Evolutionary conservation across 1,140 invertebrate genomes (phyloP), one percentile per base, ranked within the genome.

Genomic region (Chrysopa pallens): DNA sequence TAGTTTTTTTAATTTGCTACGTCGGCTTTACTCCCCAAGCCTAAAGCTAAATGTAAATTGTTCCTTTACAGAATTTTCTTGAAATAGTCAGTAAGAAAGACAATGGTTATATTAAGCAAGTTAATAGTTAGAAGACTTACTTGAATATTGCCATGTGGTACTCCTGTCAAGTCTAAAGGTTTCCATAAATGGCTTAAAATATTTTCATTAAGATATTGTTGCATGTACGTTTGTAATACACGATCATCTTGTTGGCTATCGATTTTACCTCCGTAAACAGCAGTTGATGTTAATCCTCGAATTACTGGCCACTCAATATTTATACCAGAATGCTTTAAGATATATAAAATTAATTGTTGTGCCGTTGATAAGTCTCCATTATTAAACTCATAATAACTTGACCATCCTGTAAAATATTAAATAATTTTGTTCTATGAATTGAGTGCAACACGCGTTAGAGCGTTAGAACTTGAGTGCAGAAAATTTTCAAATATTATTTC

Each of bases 361-460:
- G 81, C 84, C 5, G 84, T 81, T 42, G 76, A 69, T 0, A 94
- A 62, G 63, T 95, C 91, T 1, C 79, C 72, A 48, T 84, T 76
- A 31, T 77, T 85, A 63, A 93, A 94, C 53, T 94, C 89, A 60
- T 95, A 95, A 56, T 78, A 83, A 57, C 84, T 85, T 0, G 76
- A 79, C 85, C 86, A 90, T 2, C 84, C 85, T 55, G 31, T 13
- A 52, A 48, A n/a, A 42, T n/a, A n/a, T n/a, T n/a, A n/a, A n/a
- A n/a, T n/a, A n/a, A n/a, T n/a, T n/a, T n/a, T n/a, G n/a, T n/a
- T n/a, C n/a, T n/a, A n/a, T n/a, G n/a, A n/a, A n/a, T n/a, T n/a
- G n/a, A n/a, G n/a, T n/a, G n/a, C n/a, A n/a, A n/a, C n/a, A n/a
- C n/a, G n/a, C n/a, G n/a, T n/a, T n/a, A n/a, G n/a, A n/a, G n/a